Conservation (phyloP, 2,113 vertebrate genomes). For the Platysteira castanea region DNA sequence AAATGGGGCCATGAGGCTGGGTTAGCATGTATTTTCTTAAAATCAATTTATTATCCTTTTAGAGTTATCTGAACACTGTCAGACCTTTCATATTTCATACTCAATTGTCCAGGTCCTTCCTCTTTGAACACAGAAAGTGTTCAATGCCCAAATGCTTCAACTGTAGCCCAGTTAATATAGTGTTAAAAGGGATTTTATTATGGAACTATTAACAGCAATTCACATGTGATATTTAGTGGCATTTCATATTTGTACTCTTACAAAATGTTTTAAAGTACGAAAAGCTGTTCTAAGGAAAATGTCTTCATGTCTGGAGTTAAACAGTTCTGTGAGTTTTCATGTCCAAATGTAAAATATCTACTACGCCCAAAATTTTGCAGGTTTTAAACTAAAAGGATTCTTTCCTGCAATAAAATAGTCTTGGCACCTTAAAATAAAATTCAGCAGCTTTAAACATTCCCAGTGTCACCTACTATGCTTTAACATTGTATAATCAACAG, state of each 20-base stretch:
- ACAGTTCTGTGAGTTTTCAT: background rate
- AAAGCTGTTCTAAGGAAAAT: background rate
- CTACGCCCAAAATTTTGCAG: background rate
- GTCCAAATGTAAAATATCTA: background rate
- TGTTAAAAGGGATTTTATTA: background rate
- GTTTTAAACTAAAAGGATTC: background rate
- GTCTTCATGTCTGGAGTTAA: background rate
- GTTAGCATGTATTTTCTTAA: background rate
- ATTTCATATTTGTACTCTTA: background rate
- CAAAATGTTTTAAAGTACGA: background rate
- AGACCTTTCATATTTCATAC: background rate
- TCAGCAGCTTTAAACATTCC: background rate
- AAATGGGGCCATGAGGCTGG: background rate
- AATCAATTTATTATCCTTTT: background rate
- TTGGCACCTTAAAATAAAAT: background rate
- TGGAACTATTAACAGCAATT: background rate
- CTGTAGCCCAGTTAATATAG: background rate
- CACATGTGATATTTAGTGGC: background rate
- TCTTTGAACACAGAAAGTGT: background rate
- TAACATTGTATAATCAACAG: background rate
- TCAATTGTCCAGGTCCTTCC: background rate
- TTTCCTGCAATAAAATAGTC: background rate
- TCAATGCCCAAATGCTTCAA: background rate
- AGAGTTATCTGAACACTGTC: background rate
- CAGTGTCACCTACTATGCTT: background rate